A percentile compares a stretch with the other conserved stretches of the same genome.
These are phyloP conservation scores for Pristionchus maxplancki DNA, from an alignment of 2,888 invertebrate genomes.

Conservation along the genomic window DNA sequence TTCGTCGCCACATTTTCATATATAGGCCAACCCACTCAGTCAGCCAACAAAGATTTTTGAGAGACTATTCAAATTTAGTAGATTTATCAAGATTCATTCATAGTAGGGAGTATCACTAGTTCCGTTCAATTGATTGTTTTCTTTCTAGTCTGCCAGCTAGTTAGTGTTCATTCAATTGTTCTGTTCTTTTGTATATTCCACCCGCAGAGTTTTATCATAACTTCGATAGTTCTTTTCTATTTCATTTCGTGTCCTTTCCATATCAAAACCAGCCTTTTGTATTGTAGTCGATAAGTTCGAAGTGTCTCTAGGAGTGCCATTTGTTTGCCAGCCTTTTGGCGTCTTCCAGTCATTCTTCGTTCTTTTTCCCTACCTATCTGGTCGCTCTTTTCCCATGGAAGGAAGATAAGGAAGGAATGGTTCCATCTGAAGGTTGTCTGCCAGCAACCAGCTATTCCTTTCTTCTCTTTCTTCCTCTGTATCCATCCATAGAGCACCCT, in stretches of 20 bases:
- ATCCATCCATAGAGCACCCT: neutral
- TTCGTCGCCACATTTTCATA: constrained; percentile 35
- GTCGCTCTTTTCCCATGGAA: constrained; percentile 15
- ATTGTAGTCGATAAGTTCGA: neutral
- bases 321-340: constrained; percentile 41
- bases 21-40: constrained; percentile 41
- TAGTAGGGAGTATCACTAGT: constrained; percentile 29
- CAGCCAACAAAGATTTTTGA: constrained; percentile 47
- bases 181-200: neutral
- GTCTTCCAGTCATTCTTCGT: neutral
- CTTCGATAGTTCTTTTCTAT: constrained; percentile 31
- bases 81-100: constrained; percentile 43
- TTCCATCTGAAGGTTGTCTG: constrained; percentile 53
- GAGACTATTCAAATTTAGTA: constrained; percentile 46
- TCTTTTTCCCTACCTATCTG: neutral
- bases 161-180: neutral
- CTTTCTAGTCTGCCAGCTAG: constrained; percentile 20
- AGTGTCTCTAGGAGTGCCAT: neutral
- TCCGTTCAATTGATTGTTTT: neutral
- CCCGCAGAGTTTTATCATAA: constrained; percentile 22
- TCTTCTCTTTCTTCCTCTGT: neutral
- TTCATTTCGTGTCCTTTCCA: constrained; percentile 13
- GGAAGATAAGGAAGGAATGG: constrained; percentile 4
- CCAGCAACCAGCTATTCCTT: constrained; percentile 47
- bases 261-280: constrained; percentile 6